phyloP scores from a whole-genome alignment of 2,888 invertebrate species.

The Galerucella pusilla region DNA sequence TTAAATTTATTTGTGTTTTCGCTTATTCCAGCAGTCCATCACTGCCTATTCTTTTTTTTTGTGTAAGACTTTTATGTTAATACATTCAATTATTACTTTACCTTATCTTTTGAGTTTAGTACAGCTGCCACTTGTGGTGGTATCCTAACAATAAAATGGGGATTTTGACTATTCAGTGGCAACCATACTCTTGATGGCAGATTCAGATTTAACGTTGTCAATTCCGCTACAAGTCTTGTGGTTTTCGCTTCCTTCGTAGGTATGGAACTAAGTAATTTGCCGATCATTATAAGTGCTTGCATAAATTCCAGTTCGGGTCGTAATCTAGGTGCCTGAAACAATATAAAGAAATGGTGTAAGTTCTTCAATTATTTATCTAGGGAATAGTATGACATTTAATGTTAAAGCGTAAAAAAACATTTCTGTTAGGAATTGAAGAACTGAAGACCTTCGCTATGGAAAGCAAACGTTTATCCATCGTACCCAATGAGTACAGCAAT shows the following conservation, averaged over 20 bases:
- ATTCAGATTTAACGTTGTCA: slow-evolving; percentile 94
- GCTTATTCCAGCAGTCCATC: no score
- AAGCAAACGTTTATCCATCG: no score
- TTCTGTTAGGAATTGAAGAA: no score
- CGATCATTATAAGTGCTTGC: slow-evolving; percentile 87
- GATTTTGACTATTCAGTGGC: slow-evolving; percentile 84
- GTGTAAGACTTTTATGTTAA: no score
- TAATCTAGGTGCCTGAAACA: slow-evolving; percentile 79
- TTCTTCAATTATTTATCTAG: no score
- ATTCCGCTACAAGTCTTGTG: slow-evolving; percentile 90
- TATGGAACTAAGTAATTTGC: slow-evolving; percentile 82
- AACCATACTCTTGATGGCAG: slow-evolving; percentile 98
- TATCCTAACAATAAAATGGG: slow-evolving; percentile 95
- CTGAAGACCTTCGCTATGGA: no score
- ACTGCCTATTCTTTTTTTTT: no score
- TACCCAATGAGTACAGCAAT: no score
- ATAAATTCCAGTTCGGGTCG: slow-evolving; percentile 88
- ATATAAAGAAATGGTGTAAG: not conserved
- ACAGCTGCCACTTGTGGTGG: slow-evolving; percentile 98
- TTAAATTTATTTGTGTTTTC: no score
- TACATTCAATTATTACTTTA: slow-evolving; percentile 53
- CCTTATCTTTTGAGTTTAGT: slow-evolving; percentile 98
- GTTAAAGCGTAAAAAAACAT: no score
- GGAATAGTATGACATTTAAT: no score
- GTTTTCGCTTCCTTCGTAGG: slow-evolving; percentile 93